phyloP scores from a whole-genome alignment of 2,113 vertebrate genomes.

The Hirundichthys speculiger region DNA sequence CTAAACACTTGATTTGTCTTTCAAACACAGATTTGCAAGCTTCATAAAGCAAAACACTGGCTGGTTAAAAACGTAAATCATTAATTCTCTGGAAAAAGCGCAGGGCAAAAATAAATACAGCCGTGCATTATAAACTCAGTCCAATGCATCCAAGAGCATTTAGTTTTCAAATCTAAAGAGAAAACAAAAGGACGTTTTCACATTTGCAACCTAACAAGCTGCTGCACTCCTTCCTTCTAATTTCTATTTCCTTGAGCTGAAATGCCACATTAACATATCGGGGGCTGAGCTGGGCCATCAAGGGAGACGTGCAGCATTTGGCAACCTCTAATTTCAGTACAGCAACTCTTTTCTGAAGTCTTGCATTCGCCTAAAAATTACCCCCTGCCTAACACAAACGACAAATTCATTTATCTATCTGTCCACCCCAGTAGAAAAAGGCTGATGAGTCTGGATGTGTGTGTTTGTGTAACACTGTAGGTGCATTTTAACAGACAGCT shows the following conservation, averaged over 20 bases:
- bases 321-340: constrained; percentile 76
- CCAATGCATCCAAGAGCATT: neutral
- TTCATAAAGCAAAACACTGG: neutral
- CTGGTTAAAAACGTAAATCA: neutral
- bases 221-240: constrained; percentile 21
- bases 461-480: constrained; percentile 1
- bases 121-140: neutral
- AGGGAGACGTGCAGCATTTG: constrained; percentile 68
- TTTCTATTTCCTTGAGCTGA: constrained; percentile 66
- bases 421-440: constrained; percentile 58
- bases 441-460: constrained; percentile 5
- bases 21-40: neutral
- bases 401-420: constrained; percentile 75
- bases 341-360: constrained; percentile 58
- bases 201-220: constrained; percentile 31
- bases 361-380: constrained; percentile 74
- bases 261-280: constrained; percentile 85
- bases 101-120: neutral
- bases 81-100: neutral
- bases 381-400: constrained; percentile 61
- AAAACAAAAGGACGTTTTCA: constrained; percentile 24
- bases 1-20: neutral
- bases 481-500: neutral
- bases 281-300: constrained; percentile 67
- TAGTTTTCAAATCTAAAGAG: constrained; percentile 7